Evolutionary conservation across 2,113 vertebrate genomes (phyloP).

Genomic region (Callorhinus ursinus): DNA sequence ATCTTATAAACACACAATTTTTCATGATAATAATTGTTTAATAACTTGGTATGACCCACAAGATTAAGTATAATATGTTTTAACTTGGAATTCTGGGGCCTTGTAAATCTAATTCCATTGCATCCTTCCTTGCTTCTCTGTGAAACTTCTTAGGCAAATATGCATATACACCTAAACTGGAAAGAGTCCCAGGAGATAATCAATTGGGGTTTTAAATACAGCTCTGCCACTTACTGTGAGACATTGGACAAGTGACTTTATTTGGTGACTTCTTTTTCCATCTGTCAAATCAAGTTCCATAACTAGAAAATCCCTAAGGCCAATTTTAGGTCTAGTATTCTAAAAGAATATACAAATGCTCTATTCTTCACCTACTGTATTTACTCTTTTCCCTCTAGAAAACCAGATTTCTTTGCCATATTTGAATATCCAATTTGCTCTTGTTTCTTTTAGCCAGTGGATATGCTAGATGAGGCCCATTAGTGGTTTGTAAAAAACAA

Average conservation of each 20-base stretch:
- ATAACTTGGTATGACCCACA: neutral
- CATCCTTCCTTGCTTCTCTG: neutral
- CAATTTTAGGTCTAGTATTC: neutral
- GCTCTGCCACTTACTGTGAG: neutral
- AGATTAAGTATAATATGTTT: neutral
- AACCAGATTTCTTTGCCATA: neutral
- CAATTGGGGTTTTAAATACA: neutral
- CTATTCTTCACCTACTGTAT: neutral
- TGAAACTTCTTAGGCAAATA: neutral
- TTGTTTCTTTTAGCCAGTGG: neutral
- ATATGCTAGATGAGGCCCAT: neutral
- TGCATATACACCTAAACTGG: neutral
- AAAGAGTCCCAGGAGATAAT: neutral
- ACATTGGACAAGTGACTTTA: neutral
- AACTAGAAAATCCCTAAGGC: neutral
- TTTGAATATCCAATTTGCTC: neutral
- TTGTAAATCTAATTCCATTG: neutral
- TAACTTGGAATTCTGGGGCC: neutral
- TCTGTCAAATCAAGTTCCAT: neutral
- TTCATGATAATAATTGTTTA: neutral
- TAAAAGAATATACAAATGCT: neutral
- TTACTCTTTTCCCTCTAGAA: neutral
- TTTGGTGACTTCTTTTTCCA: neutral
- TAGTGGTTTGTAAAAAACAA: neutral
- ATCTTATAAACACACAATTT: neutral